These are phyloP conservation scores for Pelagia noctiluca DNA, from an alignment of 30 jellyfish, hydroid and myxozoan genomes.

Conservation along the genomic window DNA sequence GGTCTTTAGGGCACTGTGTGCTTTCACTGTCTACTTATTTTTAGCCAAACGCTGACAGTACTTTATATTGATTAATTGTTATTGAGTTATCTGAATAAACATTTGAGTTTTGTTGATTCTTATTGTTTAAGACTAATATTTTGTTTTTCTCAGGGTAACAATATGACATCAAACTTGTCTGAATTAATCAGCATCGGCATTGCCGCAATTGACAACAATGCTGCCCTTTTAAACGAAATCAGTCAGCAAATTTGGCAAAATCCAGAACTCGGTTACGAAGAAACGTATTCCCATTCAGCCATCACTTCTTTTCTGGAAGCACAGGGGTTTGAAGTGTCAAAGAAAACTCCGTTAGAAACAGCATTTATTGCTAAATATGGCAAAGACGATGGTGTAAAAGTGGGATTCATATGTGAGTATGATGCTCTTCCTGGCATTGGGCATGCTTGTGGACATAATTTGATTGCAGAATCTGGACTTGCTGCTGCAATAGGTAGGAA, in stretches of 20 bases:
- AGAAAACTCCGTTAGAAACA: conserved; percentile 70
- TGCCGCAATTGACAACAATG: conserved; percentile 53
- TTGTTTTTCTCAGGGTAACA: too few relatives aligned
- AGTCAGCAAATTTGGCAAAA: conserved; percentile 67
- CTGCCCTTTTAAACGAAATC: conserved; percentile 55
- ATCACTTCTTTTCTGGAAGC: conserved; percentile 59
- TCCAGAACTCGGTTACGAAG: conserved; percentile 77
- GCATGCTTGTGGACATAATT: conserved; percentile 90
- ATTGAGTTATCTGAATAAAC: too few relatives aligned
- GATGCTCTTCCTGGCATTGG: conserved; percentile 93
- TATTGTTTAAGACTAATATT: too few relatives aligned
- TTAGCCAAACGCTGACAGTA: too few relatives aligned
- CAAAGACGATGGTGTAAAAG: conserved; percentile 60
- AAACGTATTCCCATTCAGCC: conserved; percentile 65
- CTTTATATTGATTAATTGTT: too few relatives aligned
- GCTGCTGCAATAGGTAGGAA: conserved; percentile 75
- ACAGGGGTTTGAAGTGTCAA: conserved; percentile 72
- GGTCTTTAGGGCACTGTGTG: too few relatives aligned
- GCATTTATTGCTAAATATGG: conserved; percentile 81
- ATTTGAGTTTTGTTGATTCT: too few relatives aligned
- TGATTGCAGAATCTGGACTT: conserved; percentile 86
- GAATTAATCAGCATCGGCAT: conserved; percentile 43
- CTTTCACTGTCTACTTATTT: too few relatives aligned
- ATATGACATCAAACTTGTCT: too few relatives aligned
- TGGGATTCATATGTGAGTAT: conserved; percentile 81